Percentiles rank a stretch among this genome's conserved stretches.
Conservation (phyloP, 2,888 invertebrate species). For the Isotomurus palustris region DNA sequence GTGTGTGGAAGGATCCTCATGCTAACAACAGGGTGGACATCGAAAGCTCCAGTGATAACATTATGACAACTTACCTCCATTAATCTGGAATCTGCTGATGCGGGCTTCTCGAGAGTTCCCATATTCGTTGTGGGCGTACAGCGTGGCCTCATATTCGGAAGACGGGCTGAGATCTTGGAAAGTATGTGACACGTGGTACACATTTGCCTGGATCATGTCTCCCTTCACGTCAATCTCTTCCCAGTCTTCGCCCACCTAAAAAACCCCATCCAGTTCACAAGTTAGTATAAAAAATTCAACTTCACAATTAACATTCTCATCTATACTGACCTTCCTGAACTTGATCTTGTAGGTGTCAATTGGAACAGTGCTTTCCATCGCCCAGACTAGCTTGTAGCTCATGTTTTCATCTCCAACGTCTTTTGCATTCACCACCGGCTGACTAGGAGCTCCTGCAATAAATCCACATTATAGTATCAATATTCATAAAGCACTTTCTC, state of each 20-base stretch:
- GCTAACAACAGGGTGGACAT: too few species aligned
- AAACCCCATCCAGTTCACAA: neutral
- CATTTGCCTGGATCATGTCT: constrained; percentile 26
- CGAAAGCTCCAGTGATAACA: too few species aligned
- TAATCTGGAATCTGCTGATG: constrained; percentile 48
- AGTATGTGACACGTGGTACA: constrained; percentile 51
- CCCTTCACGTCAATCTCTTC: constrained; percentile 20
- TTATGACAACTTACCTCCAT: constrained; percentile 29
- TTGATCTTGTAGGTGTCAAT: constrained; percentile 52
- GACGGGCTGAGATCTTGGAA: constrained; percentile 49
- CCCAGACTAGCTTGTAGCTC: constrained; percentile 52
- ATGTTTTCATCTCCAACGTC: constrained; percentile 42
- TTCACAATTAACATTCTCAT: constrained; percentile 2
- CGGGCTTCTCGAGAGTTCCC: constrained; percentile 54
- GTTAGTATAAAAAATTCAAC: neutral
- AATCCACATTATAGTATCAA: neutral
- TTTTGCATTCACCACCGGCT: constrained; percentile 30
- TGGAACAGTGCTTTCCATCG: constrained; percentile 53
- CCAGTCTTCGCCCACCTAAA: constrained; percentile 27
- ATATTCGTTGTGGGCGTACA: constrained; percentile 51
- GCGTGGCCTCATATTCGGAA: constrained; percentile 52
- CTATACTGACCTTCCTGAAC: constrained; percentile 53
- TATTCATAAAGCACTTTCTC: too few species aligned
- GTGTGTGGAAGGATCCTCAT: too few species aligned
- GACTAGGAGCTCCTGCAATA: constrained; percentile 42